These are phyloP conservation scores for Periparus ater DNA, from an alignment of 2,797 vertebrate species.

Conservation along the genomic window DNA sequence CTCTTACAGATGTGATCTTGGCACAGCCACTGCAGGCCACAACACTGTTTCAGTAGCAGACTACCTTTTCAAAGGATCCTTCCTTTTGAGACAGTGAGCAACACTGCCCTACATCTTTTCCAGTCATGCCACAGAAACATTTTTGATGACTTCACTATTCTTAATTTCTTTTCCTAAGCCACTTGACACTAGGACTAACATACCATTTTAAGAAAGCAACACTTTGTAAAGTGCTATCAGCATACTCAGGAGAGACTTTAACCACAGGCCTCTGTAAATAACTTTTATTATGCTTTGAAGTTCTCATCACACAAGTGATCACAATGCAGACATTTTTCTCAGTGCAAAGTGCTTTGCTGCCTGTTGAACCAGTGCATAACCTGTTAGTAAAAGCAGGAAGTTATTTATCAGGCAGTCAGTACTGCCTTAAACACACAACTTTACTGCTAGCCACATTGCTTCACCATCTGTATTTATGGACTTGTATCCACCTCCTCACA, in stretches of 20 bases:
- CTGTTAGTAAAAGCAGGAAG: constrained; percentile 36
- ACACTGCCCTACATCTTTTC: background rate
- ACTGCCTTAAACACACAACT: background rate
- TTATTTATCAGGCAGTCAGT: background rate
- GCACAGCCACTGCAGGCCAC: background rate
- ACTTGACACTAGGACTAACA: background rate
- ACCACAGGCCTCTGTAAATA: background rate
- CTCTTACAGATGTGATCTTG: background rate
- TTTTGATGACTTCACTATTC: background rate
- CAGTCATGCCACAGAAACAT: background rate
- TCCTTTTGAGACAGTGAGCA: background rate
- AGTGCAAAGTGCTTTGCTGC: constrained; percentile 12
- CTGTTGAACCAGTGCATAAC: constrained; percentile 1
- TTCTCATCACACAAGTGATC: background rate
- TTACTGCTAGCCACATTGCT: background rate
- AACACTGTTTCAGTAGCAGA: background rate
- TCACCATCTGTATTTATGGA: background rate
- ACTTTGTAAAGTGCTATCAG: background rate
- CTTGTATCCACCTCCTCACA: background rate
- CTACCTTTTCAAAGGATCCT: background rate
- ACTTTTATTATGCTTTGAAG: constrained; percentile 52
- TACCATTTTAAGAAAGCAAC: background rate
- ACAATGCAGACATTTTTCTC: background rate
- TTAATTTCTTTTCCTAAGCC: background rate
- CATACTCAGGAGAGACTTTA: constrained; percentile 25